Conservation (phyloP, 2,797 vertebrate genomes). For the Gadopsis marmoratus region DNA sequence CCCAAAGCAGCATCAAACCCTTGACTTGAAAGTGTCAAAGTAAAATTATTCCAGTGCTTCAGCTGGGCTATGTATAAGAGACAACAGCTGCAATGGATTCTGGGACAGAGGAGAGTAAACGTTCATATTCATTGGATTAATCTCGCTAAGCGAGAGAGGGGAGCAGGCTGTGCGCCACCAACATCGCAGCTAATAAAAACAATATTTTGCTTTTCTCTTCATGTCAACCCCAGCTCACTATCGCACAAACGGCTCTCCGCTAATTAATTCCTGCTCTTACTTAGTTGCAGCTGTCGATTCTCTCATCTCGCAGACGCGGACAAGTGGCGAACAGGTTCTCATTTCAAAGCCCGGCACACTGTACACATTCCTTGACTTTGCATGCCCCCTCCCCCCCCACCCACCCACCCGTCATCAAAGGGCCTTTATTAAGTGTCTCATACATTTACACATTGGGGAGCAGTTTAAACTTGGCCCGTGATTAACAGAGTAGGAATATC, state of each 20-base stretch:
- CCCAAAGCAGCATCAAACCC: slow-evolving; percentile 74
- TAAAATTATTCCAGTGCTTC: slow-evolving; percentile 80
- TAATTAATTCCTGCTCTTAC: slow-evolving; percentile 85
- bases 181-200: slow-evolving; percentile 86
- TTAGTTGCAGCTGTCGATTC: slow-evolving; percentile 82
- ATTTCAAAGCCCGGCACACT: slow-evolving; percentile 83
- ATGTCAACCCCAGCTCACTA: slow-evolving; percentile 71
- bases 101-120: slow-evolving; percentile 70
- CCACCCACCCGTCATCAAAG: slow-evolving; percentile 88
- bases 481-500: slow-evolving; percentile 81
- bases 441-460: slow-evolving; percentile 86
- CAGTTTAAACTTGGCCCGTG: slow-evolving; percentile 83
- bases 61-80: slow-evolving; percentile 73
- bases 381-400: slow-evolving; percentile 73
- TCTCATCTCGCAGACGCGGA: slow-evolving; percentile 80
- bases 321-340: slow-evolving; percentile 87
- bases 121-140: slow-evolving; percentile 79
- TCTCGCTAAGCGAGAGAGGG: slow-evolving; percentile 71
- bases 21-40: slow-evolving; percentile 80
- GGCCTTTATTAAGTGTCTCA: slow-evolving; percentile 84
- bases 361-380: slow-evolving; percentile 80
- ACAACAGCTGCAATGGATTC: slow-evolving; percentile 85
- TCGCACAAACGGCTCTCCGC: slow-evolving; percentile 65
- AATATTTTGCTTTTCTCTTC: slow-evolving; percentile 84
- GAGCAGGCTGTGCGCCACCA: slow-evolving; percentile 82